phyloP scores from a whole-genome alignment of 2,888 invertebrate genomes.

The Seira ritae region DNA sequence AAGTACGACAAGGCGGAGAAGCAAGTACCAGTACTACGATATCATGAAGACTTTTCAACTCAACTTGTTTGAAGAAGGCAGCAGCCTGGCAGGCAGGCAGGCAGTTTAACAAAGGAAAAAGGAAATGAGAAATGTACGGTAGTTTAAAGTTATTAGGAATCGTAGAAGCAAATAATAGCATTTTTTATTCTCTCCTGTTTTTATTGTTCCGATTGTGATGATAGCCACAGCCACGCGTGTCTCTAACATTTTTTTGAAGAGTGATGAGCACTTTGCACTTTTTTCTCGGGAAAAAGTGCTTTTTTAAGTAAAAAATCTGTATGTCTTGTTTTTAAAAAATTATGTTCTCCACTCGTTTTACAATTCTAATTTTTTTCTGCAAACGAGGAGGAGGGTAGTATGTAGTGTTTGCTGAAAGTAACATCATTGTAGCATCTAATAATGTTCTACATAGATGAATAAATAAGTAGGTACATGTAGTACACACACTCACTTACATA shows the following conservation, averaged over 20 bases:
- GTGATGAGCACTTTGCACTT: constrained; percentile 29
- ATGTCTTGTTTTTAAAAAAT: neutral
- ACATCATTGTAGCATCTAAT: neutral
- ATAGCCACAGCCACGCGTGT: constrained; percentile 57
- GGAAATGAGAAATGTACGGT: neutral
- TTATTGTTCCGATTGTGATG: constrained; percentile 48
- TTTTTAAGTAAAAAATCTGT: constrained; percentile 1
- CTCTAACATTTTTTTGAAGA: neutral
- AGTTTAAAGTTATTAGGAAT: neutral
- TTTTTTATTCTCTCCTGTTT: constrained; percentile 42
- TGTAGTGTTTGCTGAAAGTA: neutral
- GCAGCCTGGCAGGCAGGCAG: neutral
- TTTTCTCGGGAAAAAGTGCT: constrained; percentile 1
- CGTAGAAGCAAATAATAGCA: neutral
- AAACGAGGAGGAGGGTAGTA: too few relatives aligned
- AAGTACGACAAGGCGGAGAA: constrained; percentile 17
- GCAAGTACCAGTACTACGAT: constrained; percentile 16
- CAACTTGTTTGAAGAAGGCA: neutral
- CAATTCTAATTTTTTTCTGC: constrained; percentile 6
- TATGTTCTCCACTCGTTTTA: neutral
- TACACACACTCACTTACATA: constrained; percentile 48
- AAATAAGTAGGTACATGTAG: constrained; percentile 15
- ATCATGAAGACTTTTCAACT: constrained; percentile 4
- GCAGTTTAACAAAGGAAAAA: constrained; percentile 18
- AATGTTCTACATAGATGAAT: neutral